Evolutionary conservation across 2,797 vertebrate genomes (phyloP).

Genomic region (Denticeps clupeoides): DNA sequence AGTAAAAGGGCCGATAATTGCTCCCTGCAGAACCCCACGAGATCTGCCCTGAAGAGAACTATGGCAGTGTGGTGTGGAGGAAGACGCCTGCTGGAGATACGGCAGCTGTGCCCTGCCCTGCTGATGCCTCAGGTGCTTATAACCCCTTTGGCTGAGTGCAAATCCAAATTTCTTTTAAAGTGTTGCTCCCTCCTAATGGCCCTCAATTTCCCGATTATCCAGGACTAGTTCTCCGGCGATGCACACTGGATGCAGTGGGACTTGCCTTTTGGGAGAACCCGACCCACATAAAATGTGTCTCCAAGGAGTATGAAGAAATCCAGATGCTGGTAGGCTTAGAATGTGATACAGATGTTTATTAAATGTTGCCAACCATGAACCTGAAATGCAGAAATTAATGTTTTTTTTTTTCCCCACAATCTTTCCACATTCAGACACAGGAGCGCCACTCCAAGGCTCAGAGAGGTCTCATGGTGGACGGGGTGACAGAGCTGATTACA

Average conservation of each 20-base stretch:
- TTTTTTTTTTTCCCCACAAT: background rate
- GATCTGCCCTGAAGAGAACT: slow-evolving; percentile 81
- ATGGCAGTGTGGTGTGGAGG: slow-evolving; percentile 79
- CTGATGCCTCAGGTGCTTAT: slow-evolving; percentile 77
- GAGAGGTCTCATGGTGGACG: slow-evolving; percentile 69
- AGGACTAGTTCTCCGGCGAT: slow-evolving; percentile 88
- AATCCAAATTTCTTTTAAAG: background rate
- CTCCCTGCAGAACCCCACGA: slow-evolving; percentile 77
- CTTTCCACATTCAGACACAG: slow-evolving; percentile 60
- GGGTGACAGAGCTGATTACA: slow-evolving; percentile 79
- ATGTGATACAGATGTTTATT: background rate
- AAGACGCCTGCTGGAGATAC: slow-evolving; percentile 82
- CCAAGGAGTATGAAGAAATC: slow-evolving; percentile 87
- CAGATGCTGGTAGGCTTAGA: slow-evolving; percentile 75
- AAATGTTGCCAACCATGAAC: too few species aligned
- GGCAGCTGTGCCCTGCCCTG: slow-evolving; percentile 73
- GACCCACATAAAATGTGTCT: slow-evolving; percentile 87
- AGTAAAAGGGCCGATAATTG: background rate
- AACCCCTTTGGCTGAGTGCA: background rate
- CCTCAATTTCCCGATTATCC: slow-evolving; percentile 17
- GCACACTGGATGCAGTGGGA: slow-evolving; percentile 82
- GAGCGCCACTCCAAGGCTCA: slow-evolving; percentile 79
- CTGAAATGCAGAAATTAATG: too few species aligned
- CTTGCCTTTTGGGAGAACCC: slow-evolving; percentile 88
- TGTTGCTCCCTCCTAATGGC: background rate